Conservation (phyloP, 2,888 invertebrate genomes). For the Dicyrtomina minuta region DNA sequence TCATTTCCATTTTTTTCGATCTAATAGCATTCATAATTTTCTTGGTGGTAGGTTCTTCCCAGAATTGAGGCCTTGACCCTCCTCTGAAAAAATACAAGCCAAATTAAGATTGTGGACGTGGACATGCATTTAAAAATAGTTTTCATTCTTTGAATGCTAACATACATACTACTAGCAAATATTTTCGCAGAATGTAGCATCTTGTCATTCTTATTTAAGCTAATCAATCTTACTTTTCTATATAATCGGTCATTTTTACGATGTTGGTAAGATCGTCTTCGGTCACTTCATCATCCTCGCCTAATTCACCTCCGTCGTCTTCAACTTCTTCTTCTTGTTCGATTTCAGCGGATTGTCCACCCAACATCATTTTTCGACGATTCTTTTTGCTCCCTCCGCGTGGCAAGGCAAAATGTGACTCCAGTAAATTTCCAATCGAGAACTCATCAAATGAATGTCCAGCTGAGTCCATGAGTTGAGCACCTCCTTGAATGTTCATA, state of each 20-base stretch:
- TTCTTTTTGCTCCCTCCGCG: slow-evolving; percentile 43
- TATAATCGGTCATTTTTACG: slow-evolving; percentile 54
- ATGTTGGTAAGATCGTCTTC: slow-evolving; percentile 52
- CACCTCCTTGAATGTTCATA: slow-evolving; percentile 46
- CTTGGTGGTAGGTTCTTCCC: slow-evolving; percentile 88
- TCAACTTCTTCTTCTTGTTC: slow-evolving; percentile 46
- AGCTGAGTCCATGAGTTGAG: slow-evolving; percentile 44
- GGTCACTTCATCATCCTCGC: slow-evolving; percentile 53
- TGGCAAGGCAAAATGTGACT: slow-evolving; percentile 53
- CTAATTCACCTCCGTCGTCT: slow-evolving; percentile 45
- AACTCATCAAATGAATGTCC: slow-evolving; percentile 51
- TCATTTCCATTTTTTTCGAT: slow-evolving; percentile 89
- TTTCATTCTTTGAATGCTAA: neutral
- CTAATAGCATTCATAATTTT: slow-evolving; percentile 86
- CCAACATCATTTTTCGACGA: slow-evolving; percentile 44
- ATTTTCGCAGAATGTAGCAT: no score
- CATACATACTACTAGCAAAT: neutral
- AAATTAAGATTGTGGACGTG: no score
- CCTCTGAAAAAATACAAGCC: slow-evolving; percentile 46
- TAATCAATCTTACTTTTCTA: slow-evolving; percentile 48
- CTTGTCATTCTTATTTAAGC: no score
- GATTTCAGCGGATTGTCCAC: slow-evolving; percentile 39
- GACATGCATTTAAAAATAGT: slow-evolving; percentile 14
- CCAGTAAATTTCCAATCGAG: slow-evolving; percentile 48
- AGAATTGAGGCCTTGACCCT: slow-evolving; percentile 84